Base-by-base conservation (phyloP, 1,140 invertebrate genomes). In the Drosophila sturtevanti region DNA sequence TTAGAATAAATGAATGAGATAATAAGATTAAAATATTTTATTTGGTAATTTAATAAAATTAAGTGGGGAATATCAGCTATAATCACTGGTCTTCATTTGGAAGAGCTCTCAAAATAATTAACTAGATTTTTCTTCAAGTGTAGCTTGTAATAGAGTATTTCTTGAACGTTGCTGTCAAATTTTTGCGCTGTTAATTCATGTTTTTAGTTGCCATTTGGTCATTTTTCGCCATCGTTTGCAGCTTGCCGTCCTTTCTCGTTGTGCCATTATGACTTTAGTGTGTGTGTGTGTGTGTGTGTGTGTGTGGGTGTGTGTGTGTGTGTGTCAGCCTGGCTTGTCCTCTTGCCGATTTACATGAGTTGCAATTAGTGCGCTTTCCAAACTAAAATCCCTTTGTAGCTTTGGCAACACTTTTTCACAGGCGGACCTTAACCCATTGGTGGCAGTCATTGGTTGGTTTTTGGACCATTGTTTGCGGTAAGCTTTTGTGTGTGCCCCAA, bases 301-400 rank as follows among this genome's bases (percentile, higher is more conserved):
- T 35, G 68, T 41, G 56, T 34, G 58, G 64, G 21, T 41, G 27
- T n/a, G 34, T 63, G 22, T 35, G 52, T n/a, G 41, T 35, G 69
- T 37, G 41, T 60, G 54, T 31, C 31, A n/a, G 35, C 21, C 56
- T 35, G 56, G 67, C 63, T 63, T 86, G 82, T 87, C 75, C 82
- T 56, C 27, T 87, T 82, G 79, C 89, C 84, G 84, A 87, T 89
- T 87, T 86, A 86, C 81, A 86, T 81, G 81, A 79, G 79, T 87
- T 82, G 84, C 84, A 87, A 87, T 87, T 87, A 87, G 84, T 87
- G 72, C 77, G 79, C 84, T 89, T 64, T 68, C 70, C 64, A 68
- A 72, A 69, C 58, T 21, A 56, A 79, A 89, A 77, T 81, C 84
- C 77, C 79, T 27, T 72, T 71, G 82, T 65, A 89, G 84, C 82